These are phyloP conservation scores for Drosophila borborema DNA, from an alignment of 2,888 invertebrate species.

Conservation along the genomic window DNA sequence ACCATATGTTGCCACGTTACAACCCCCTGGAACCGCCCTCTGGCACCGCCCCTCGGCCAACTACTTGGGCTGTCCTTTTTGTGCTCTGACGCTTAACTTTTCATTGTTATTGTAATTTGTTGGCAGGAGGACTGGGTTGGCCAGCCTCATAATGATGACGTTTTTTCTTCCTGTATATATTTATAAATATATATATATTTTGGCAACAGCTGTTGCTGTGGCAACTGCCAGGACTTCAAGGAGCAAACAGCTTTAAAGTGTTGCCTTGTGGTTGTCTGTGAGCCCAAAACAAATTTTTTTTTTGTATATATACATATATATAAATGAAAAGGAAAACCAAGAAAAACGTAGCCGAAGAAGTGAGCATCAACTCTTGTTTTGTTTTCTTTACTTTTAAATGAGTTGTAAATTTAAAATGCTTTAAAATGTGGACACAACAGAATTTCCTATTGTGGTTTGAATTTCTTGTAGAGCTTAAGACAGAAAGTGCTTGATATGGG, in stretches of 20 bases:
- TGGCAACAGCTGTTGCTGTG: conserved; percentile 72
- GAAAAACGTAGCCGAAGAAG: conserved; percentile 10
- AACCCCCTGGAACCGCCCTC: conserved; percentile 8
- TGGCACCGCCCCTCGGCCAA: conserved; percentile 21
- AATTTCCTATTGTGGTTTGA: neutral
- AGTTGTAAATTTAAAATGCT: conserved; percentile 23
- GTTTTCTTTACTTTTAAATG: conserved; percentile 13
- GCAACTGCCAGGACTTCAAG: conserved; percentile 54
- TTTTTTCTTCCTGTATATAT: conserved; percentile 37
- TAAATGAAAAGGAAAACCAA: conserved; percentile 2
- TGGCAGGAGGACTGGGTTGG: conserved; percentile 27
- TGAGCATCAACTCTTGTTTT: neutral
- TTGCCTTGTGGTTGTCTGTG: conserved; percentile 59
- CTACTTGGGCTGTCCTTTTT: conserved; percentile 71
- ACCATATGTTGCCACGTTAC: conserved; percentile 69
- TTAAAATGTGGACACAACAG: conserved; percentile 20
- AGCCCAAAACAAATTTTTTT: neutral
- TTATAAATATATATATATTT: conserved; percentile 5
- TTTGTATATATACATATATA: neutral
- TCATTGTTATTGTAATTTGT: conserved; percentile 78
- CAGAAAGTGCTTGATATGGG: neutral
- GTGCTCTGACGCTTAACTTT: conserved; percentile 72
- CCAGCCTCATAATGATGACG: conserved; percentile 64
- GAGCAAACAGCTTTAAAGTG: conserved; percentile 61
- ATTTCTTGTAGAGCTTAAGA: neutral